Evolutionary conservation across 2,797 vertebrate genomes (phyloP).

Genomic region (Coreius guichenoti): DNA sequence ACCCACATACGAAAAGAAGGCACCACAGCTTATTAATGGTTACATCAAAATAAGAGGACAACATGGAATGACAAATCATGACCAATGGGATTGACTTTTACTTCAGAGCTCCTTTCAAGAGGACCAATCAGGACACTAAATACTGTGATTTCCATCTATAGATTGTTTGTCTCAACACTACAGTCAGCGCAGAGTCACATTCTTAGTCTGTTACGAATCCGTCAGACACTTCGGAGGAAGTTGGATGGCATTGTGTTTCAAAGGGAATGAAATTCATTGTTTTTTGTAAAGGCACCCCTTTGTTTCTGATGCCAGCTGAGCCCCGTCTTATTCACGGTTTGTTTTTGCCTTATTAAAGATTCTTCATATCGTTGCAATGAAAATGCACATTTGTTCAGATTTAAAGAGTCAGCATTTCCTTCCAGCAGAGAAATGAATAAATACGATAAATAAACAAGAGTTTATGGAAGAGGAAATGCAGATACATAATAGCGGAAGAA

Average conservation of each 20-base stretch:
- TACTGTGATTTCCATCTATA: slow-evolving; percentile 29
- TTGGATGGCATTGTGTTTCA: slow-evolving; percentile 46
- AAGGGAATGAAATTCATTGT: slow-evolving; percentile 26
- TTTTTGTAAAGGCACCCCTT: slow-evolving; percentile 43
- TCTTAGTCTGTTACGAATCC: slow-evolving; percentile 36
- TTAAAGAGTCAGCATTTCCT: slow-evolving; percentile 67
- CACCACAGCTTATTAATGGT: slow-evolving; percentile 89
- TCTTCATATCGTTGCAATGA: slow-evolving; percentile 53
- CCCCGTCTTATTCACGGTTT: slow-evolving; percentile 10
- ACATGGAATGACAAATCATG: slow-evolving; percentile 70
- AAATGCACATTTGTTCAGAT: slow-evolving; percentile 59
- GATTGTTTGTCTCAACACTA: slow-evolving; percentile 31
- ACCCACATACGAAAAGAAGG: slow-evolving; percentile 85
- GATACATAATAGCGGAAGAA: slow-evolving; percentile 53
- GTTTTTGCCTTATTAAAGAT: slow-evolving; percentile 45
- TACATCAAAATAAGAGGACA: slow-evolving; percentile 74
- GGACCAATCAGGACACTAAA: slow-evolving; percentile 42
- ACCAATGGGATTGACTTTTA: slow-evolving; percentile 31
- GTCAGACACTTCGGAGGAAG: slow-evolving; percentile 41
- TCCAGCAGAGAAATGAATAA: slow-evolving; percentile 67
- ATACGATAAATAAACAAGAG: slow-evolving; percentile 73
- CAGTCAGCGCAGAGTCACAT: slow-evolving; percentile 29
- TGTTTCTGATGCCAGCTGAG: slow-evolving; percentile 40
- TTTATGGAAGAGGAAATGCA: slow-evolving; percentile 57
- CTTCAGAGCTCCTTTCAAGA: slow-evolving; percentile 33